Evolutionary conservation across 2,113 vertebrate genomes (phyloP), one percentile per base, ranked within the genome.

Genomic region (Gorsachius goisagi): DNA sequence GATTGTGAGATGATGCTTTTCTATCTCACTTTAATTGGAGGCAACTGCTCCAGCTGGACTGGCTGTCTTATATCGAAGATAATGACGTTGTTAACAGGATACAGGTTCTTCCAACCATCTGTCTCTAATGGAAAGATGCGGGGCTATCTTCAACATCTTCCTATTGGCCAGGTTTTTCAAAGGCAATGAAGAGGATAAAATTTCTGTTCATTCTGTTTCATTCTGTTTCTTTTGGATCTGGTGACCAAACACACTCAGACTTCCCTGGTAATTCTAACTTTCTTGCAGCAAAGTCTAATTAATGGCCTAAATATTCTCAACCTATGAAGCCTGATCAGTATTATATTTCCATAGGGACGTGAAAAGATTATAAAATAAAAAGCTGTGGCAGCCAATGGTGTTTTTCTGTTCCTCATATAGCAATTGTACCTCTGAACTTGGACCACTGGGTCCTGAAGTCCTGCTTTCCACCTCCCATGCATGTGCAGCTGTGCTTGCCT

Each of bases 31-130:
- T 87, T 85, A 95, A 91, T 73, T 93, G 95, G 55, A 92, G 50
- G 26, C 66, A 95, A 94, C 79, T 66, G 41, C 66, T 96, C 95
- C 94, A 95, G 86, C 84, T 96, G 94, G 80, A 89, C 84, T 76
- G 69, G 12, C 32, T 97, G 62, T 64, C 41, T 88, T 69, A 72
- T 26, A 27, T 58, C 79, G 62, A 85, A 66, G 56, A 91, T 33
- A 58, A 76, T 76, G 83, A 85, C 8, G 0, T n/a, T 81, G 44
- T 60, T 92, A 87, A 75, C 77, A 95, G 90, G 89, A 89, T 79
- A 79, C 32, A 58, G 77, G 76, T 53, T 86, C 68, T 94, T 88
- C 85, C 52, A 92, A 69, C 80, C 91, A 93, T 95, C 95, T 95
- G 92, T 50, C 41, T 82, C 44, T 91, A 96, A 89, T 62, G 60